phyloP scores from a whole-genome alignment of 2,797 vertebrate genomes.

The Ara ararauna region DNA sequence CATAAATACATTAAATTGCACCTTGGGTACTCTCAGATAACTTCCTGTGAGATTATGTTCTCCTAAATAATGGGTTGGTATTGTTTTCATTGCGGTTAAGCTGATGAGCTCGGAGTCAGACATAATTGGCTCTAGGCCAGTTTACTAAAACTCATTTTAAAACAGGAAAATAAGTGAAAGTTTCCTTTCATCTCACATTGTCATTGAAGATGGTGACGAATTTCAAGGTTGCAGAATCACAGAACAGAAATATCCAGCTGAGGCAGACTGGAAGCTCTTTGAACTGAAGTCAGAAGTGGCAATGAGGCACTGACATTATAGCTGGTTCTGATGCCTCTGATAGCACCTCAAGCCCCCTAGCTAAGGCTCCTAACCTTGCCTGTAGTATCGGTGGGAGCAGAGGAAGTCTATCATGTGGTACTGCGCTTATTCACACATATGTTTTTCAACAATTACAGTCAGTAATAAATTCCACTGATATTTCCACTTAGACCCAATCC shows the following conservation, averaged over 20 bases:
- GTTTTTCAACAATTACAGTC: not conserved
- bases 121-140: not conserved
- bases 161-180: not conserved
- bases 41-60: not conserved
- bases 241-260: not conserved
- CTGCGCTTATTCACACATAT: not conserved
- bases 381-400: not conserved
- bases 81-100: not conserved
- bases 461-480: not conserved
- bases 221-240: not conserved
- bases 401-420: not conserved
- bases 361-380: not conserved
- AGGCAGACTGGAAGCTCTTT: accelerated
- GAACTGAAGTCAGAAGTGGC: not conserved
- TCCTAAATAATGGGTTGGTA: not conserved
- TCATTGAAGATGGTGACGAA: accelerated
- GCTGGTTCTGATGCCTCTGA: not conserved
- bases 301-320: accelerated
- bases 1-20: not conserved
- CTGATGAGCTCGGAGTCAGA: not conserved
- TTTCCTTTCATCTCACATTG: not conserved
- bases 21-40: not conserved
- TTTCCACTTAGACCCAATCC: not conserved
- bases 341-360: not conserved
- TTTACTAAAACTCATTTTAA: not conserved